Base-by-base conservation (phyloP, 2,797 vertebrate genomes). In the Sciurus carolinensis region DNA sequence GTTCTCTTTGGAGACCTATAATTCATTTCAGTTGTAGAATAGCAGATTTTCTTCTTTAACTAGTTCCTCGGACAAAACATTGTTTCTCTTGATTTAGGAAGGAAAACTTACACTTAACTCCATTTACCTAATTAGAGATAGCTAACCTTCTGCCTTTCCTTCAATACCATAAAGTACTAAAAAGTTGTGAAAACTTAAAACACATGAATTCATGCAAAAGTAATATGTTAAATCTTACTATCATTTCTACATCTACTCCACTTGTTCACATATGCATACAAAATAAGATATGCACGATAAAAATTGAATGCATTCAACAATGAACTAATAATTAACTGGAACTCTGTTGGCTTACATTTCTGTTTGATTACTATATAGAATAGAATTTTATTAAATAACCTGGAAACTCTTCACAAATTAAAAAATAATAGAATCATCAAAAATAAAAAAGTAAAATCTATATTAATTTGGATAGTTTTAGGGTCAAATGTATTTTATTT, bases 51-150 rank as follows among this genome's bases (percentile, higher is more conserved):
- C 54, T 15, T 73, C 47, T 69, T 62, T 87, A 89, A 96, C 33
- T 17, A 87, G 20, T 54, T 75, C 28, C 42, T 93, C 12, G 6
- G 18, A 26, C 20, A 90, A 47, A 72, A 18, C 24, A 36, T 79
- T 93, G 14, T 33, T 94, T 84, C 91, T 85, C 36, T 84, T 54
- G 44, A 77, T 59, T 92, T 59, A 67, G 95, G 66, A 89, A 84
- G 22, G 5, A 92, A 80, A 73, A 36, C 22, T 59, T 66, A 83
- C 1, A 36, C 10, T 64, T 92, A 6, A 62, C 2, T 20, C 22
- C 54, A 57, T 57, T 66, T 64, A 50, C 73, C 66, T 80, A 57
- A 59, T 87, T 95, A 81, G 20, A 80, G 26, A 66, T 9, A 57
- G 11, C 30, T 85, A 12, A 28, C 0, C 14, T 8, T 47, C n/a